Base-by-base conservation (phyloP, 2,888 invertebrate species). In the Tetrapedia diversipes region DNA sequence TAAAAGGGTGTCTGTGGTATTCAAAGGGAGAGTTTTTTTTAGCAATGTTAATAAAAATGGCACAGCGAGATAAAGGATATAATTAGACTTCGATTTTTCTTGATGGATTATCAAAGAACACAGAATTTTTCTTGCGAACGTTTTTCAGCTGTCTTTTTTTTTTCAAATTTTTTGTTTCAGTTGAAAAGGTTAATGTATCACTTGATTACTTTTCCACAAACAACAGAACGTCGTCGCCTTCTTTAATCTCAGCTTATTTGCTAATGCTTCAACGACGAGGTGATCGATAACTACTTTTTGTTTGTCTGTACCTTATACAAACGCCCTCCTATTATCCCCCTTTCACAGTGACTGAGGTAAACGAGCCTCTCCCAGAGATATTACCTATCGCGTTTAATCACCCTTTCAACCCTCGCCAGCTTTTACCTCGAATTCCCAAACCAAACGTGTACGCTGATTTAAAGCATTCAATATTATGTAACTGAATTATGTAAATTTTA, bases 261-360 rank as follows among this genome's bases (percentile, higher is more conserved):
- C 39, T 39, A n/a, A 27, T 11, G 39, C 24, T n/a, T 34, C 24
- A 24, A 16, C 16, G 57, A 57, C 39, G 39, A 39, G 24, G 37
- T n/a, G 57, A 57, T 27, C 24, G 57, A 39, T 57, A 41, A 24
- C 39, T 10, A n/a, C 16, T 57, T 57, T 39, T 57, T 57, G 34
- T 27, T n/a, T 6, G 24, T 57, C 57, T 57, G 57, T 27, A 24
- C 16, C 39, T 57, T 34, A 27, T n/a, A 24, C 56, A 22, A 10
- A n/a, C 57, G 10, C 4, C 2, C 57, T 24, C 24, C 24, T 27
- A 39, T 57, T 11, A 27, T 24, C 27, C 57, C 11, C 39, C 27
- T 57, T 32, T 53, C n/a, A 10, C 11, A 4, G 6, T n/a, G 16
- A 39, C 24, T 11, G 24, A 27, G 39, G 39, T 57, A 57, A 39